A percentile compares a stretch with the other conserved stretches of the same genome.
Evolutionary conservation across 1,140 invertebrate genomes (phyloP).

Genomic region (Pseudomyrmex gracilis): DNA sequence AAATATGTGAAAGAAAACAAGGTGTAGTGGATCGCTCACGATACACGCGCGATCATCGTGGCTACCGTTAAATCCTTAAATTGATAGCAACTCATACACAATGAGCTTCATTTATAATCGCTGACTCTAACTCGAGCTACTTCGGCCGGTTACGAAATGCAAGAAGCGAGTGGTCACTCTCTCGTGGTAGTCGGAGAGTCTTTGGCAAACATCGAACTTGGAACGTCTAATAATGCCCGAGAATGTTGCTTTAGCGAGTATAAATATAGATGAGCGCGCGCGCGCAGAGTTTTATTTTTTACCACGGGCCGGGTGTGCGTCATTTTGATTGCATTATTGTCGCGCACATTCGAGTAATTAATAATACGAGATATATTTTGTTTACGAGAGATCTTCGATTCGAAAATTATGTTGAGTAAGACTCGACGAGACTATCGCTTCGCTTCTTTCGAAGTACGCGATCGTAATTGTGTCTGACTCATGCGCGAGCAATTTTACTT

Average conservation of each 20-base stretch:
- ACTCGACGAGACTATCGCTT: background rate
- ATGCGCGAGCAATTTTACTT: too few relatives aligned
- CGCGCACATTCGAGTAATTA: background rate
- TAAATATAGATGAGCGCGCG: slow-evolving; percentile 40
- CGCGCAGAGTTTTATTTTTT: slow-evolving; percentile 17
- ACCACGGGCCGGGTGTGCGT: background rate
- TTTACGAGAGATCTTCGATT: slow-evolving; percentile 12
- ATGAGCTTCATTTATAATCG: slow-evolving; percentile 84
- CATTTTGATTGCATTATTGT: background rate
- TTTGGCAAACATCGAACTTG: slow-evolving; percentile 69
- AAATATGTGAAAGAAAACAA: slow-evolving; percentile 62
- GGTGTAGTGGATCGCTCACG: slow-evolving; percentile 46
- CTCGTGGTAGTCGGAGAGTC: slow-evolving; percentile 44
- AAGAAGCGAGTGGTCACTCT: slow-evolving; percentile 67
- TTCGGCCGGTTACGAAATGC: slow-evolving; percentile 78
- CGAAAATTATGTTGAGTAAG: background rate
- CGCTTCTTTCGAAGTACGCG: background rate
- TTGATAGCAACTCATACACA: slow-evolving; percentile 84
- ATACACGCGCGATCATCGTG: slow-evolving; percentile 68
- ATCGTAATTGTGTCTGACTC: background rate
- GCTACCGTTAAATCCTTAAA: slow-evolving; percentile 81
- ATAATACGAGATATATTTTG: background rate
- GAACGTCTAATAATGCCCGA: slow-evolving; percentile 50
- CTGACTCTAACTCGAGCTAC: slow-evolving; percentile 77
- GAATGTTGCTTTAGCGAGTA: slow-evolving; percentile 49